Conservation (phyloP, 2,113 vertebrate genomes). For the Oostethus manadensis region DNA sequence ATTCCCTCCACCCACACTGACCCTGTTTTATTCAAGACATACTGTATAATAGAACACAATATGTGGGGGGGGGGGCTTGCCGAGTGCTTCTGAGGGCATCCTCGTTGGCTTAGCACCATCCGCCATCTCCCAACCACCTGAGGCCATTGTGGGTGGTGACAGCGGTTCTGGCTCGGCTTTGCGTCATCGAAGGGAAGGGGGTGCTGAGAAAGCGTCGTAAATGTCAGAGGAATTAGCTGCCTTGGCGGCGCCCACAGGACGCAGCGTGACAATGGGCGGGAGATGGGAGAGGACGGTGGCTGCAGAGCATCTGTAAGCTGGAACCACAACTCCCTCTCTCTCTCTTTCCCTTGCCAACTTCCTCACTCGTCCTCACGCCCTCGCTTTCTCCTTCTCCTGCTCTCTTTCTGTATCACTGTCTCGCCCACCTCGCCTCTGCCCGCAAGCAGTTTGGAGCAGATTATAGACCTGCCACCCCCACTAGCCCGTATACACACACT, state of each 20-base stretch:
- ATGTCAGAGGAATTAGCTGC: constrained; percentile 74
- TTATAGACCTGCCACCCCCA: constrained; percentile 70
- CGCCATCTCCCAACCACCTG: constrained; percentile 46
- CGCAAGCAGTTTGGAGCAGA: constrained; percentile 72
- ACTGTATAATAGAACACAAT: constrained; percentile 49
- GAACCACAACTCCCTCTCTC: constrained; percentile 23
- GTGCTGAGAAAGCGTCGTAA: constrained; percentile 59
- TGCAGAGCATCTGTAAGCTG: constrained; percentile 39
- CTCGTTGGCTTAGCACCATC: constrained; percentile 18
- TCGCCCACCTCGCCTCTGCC: constrained; percentile 69
- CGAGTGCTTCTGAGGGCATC: constrained; percentile 27
- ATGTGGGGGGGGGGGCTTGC: constrained; percentile 42
- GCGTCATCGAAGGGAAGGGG: constrained; percentile 47
- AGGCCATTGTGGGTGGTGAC: constrained; percentile 39
- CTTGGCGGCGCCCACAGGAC: constrained; percentile 57
- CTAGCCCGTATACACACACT: constrained; percentile 56
- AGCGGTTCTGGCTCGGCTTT: constrained; percentile 37
- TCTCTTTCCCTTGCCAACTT: constrained; percentile 43
- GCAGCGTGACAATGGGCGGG: constrained; percentile 59
- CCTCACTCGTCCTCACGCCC: constrained; percentile 15
- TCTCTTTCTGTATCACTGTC: constrained; percentile 69
- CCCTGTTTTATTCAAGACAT: constrained; percentile 54
- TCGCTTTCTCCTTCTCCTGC: constrained; percentile 35
- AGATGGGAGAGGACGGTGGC: constrained; percentile 51
- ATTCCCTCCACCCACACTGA: constrained; percentile 57